A percentile compares a stretch with the other conserved stretches of the same genome.
Evolutionary conservation across 1,140 invertebrate species (phyloP).

Genomic region (Ladona fulva): DNA sequence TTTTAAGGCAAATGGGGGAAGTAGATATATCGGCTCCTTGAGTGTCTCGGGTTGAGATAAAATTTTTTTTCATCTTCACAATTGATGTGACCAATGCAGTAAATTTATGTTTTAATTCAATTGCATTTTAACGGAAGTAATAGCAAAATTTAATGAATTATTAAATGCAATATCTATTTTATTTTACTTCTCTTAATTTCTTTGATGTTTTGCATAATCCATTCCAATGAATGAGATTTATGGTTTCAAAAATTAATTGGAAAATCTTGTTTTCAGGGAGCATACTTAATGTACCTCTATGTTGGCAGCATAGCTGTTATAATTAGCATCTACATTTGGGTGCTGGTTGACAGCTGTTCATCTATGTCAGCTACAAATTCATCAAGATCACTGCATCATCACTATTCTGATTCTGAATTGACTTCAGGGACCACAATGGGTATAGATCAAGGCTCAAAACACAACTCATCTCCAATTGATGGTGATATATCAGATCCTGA

Average conservation of each 20-base stretch:
- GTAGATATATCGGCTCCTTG: too few species aligned
- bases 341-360: constrained; percentile 47
- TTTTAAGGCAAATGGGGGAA: too few species aligned
- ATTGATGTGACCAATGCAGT: too few species aligned
- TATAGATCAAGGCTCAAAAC: not conserved
- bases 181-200: too few species aligned
- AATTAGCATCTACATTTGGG: constrained; percentile 54
- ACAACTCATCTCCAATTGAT: not conserved
- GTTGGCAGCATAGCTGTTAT: constrained; percentile 53
- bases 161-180: not conserved
- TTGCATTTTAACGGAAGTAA: not conserved
- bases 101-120: not conserved
- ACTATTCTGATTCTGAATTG: not conserved
- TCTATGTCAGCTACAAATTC: constrained; percentile 29
- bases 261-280: constrained; percentile 39
- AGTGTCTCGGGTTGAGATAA: too few species aligned
- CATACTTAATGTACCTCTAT: constrained; percentile 55
- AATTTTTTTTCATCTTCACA: too few species aligned
- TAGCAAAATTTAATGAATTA: not conserved
- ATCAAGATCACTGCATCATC: constrained; percentile 7
- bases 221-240: too few species aligned
- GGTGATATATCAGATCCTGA: not conserved
- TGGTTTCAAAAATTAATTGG: constrained; percentile 13
- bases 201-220: too few species aligned
- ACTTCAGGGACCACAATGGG: not conserved